These are phyloP conservation scores for Spilarctia lutea DNA, from an alignment of 2,888 invertebrate genomes.

Conservation along the genomic window DNA sequence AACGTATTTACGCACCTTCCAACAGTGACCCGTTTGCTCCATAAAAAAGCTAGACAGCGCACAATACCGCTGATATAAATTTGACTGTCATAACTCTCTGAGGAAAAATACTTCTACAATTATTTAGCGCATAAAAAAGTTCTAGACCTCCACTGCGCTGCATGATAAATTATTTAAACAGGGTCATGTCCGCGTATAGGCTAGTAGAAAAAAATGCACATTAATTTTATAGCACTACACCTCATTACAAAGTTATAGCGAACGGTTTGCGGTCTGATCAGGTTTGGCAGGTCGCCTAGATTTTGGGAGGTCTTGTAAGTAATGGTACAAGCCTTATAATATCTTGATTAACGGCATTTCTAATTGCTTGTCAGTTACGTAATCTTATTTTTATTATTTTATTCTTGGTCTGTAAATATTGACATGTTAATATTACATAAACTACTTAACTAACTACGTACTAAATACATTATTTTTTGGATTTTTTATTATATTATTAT, in stretches of 20 bases:
- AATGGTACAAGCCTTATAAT: background rate
- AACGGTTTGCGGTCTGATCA: constrained; percentile 18
- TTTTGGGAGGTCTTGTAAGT: constrained; percentile 8
- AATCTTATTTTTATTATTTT: background rate
- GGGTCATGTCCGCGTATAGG: background rate
- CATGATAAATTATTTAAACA: background rate
- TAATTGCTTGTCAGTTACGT: background rate
- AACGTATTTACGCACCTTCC: too few relatives aligned
- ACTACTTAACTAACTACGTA: background rate
- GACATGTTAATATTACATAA: background rate
- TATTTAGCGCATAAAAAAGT: background rate
- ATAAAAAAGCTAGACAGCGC: background rate
- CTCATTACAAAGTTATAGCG: background rate
- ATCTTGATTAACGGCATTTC: background rate
- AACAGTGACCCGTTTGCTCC: too few relatives aligned
- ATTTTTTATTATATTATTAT: too few relatives aligned
- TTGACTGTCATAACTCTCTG: background rate
- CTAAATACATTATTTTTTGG: background rate
- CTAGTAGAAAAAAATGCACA: background rate
- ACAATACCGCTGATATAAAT: background rate
- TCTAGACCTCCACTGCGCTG: background rate
- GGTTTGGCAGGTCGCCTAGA: constrained; percentile 12
- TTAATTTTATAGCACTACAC: background rate
- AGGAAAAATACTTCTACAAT: background rate
- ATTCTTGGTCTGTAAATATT: background rate